Percentiles rank a stretch among this genome's conserved stretches.
Conservation (phyloP, 2,113 vertebrate genomes). For the Cheilinus undulatus region DNA sequence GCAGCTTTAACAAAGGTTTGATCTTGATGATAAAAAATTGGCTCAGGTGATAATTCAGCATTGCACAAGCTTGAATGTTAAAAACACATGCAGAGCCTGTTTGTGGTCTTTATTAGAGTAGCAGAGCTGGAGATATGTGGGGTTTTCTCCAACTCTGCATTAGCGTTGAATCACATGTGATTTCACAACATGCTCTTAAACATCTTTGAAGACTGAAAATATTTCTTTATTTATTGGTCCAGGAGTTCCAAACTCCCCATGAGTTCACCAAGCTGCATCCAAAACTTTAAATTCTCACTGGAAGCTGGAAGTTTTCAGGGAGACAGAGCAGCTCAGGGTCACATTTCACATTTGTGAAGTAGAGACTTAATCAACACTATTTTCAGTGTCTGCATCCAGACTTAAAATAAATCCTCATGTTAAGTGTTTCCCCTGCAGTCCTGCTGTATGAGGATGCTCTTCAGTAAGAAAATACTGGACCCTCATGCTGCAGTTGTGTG, state of each 20-base stretch:
- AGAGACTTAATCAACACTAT: slow-evolving; percentile 23
- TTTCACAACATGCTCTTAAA: slow-evolving; percentile 23
- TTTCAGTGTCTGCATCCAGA: background rate
- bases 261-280: background rate
- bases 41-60: background rate
- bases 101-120: slow-evolving; percentile 11
- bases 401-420: background rate
- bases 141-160: slow-evolving; percentile 17
- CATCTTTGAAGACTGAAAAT: slow-evolving; percentile 26
- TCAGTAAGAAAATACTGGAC: background rate
- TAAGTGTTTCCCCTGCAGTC: slow-evolving; percentile 1
- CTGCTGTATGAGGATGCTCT: background rate
- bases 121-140: slow-evolving; percentile 22
- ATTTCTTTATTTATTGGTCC: slow-evolving; percentile 39
- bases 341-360: slow-evolving; percentile 22
- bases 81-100: background rate
- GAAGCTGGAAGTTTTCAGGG: background rate
- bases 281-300: slow-evolving; percentile 18
- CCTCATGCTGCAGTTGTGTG: background rate
- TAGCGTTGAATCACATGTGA: slow-evolving; percentile 12
- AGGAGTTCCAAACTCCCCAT: background rate
- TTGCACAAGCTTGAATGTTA: background rate
- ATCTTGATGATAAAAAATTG: background rate
- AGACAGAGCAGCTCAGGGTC: slow-evolving; percentile 12
- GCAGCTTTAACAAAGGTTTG: slow-evolving; percentile 8